These are phyloP conservation scores for Apeltes quadracus DNA, from an alignment of 2,113 vertebrate species.

Conservation along the genomic window DNA sequence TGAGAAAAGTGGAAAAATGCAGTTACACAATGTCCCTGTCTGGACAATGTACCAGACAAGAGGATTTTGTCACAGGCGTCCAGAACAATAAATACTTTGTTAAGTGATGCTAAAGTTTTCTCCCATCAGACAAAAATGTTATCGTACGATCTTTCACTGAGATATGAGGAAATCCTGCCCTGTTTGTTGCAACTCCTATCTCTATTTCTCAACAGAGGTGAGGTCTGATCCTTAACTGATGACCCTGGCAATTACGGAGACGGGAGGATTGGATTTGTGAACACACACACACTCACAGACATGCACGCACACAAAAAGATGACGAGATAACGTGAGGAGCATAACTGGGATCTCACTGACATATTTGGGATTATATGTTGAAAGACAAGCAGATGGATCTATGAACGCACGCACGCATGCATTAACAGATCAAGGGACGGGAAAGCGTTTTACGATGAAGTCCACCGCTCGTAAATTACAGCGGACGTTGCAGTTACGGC, in stretches of 20 bases:
- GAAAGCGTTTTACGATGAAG: constrained; percentile 44
- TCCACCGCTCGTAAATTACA: constrained; percentile 59
- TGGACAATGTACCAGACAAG: constrained; percentile 26
- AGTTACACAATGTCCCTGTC: constrained; percentile 19
- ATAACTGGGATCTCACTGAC: constrained; percentile 51
- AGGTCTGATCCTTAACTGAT: constrained; percentile 67
- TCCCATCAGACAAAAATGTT: constrained; percentile 63
- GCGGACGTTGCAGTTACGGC: constrained; percentile 19
- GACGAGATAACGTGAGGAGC: constrained; percentile 50
- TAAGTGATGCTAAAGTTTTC: constrained; percentile 28
- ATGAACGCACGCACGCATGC: constrained; percentile 24
- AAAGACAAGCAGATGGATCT: constrained; percentile 47
- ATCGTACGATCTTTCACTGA: constrained; percentile 56
- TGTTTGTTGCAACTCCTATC: constrained; percentile 58
- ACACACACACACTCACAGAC: constrained; percentile 33
- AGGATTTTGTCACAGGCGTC: constrained; percentile 11
- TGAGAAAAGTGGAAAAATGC: constrained; percentile 28
- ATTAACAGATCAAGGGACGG: constrained; percentile 43
- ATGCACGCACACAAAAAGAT: constrained; percentile 47
- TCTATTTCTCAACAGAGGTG: constrained; percentile 67
- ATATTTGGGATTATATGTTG: constrained; percentile 43
- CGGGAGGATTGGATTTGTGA: constrained; percentile 18
- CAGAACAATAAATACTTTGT: constrained; percentile 18
- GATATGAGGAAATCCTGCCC: constrained; percentile 58
- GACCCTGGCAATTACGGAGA: constrained; percentile 59